A percentile compares a stretch with the other conserved stretches of the same genome.
Evolutionary conservation across 2,113 vertebrate genomes (phyloP).

Genomic region (Pitta sordida): DNA sequence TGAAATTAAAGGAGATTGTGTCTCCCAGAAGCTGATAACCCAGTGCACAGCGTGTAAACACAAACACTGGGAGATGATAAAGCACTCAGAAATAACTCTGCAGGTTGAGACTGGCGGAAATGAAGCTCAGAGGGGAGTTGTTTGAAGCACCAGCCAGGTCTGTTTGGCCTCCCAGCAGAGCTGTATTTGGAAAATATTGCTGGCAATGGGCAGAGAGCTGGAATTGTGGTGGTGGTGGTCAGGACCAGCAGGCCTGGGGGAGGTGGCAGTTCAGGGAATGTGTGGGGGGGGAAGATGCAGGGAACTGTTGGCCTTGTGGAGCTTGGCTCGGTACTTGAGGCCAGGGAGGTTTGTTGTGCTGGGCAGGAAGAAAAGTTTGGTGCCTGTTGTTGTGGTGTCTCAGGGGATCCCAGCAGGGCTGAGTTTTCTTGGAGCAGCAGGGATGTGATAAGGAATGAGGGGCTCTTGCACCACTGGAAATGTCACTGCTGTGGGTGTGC

Average conservation of each 20-base stretch:
- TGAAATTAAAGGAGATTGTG: slow-evolving; percentile 37
- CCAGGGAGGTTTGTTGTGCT: background rate
- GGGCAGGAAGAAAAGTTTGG: background rate
- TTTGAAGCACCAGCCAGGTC: background rate
- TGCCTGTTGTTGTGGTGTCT: background rate
- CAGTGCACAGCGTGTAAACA: background rate
- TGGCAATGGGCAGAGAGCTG: background rate
- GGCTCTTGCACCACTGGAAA: background rate
- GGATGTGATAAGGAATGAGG: background rate
- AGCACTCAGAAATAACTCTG: background rate
- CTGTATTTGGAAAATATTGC: background rate
- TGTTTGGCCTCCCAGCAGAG: background rate
- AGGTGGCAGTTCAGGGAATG: background rate
- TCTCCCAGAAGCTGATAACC: slow-evolving; percentile 43
- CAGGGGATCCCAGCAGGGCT: background rate
- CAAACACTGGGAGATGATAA: background rate
- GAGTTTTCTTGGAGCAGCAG: background rate
- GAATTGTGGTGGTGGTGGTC: background rate
- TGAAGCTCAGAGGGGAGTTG: background rate
- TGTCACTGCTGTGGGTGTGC: background rate
- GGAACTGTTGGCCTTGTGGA: background rate
- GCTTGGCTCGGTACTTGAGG: background rate
- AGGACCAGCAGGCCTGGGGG: background rate
- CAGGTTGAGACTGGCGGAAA: background rate
- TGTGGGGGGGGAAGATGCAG: background rate